Evolutionary conservation across 2,888 invertebrate genomes (phyloP).

Genomic region (Crocallis elinguaria): DNA sequence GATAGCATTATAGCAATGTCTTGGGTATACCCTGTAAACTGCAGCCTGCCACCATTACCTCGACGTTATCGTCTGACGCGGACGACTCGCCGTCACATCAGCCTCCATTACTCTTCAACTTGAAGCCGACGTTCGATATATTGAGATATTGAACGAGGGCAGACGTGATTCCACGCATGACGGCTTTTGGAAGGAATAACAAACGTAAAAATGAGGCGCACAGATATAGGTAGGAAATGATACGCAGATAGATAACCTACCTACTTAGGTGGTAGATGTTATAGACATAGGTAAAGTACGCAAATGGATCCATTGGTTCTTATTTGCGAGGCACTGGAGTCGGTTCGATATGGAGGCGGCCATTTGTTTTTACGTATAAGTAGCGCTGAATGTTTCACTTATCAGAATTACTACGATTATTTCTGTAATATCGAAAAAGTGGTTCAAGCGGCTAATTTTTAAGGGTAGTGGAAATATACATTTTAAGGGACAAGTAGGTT

Average conservation of each 20-base stretch:
- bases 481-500: no score
- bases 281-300: slow-evolving; percentile 7
- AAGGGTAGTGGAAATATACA: not conserved
- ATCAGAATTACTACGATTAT: not conserved
- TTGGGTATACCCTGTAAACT: no score
- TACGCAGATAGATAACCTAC: not conserved
- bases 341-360: not conserved
- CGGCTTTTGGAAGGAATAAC: slow-evolving; percentile 15
- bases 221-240: not conserved
- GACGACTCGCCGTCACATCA: slow-evolving; percentile 43
- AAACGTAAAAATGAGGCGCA: not conserved
- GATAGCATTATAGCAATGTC: no score
- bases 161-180: slow-evolving; percentile 46
- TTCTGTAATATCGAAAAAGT: not conserved
- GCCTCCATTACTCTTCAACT: slow-evolving; percentile 50
- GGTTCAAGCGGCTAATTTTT: not conserved
- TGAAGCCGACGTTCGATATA: slow-evolving; percentile 41
- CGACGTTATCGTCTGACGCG: slow-evolving; percentile 1
- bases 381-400: not conserved
- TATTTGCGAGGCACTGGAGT: not conserved
- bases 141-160: slow-evolving; percentile 48
- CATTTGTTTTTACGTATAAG: not conserved
- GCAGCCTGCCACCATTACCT: slow-evolving; percentile 32
- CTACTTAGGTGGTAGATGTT: not conserved
- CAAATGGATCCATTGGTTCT: not conserved